These are phyloP conservation scores for Heliornis fulica DNA, from an alignment of 2,113 vertebrate species.

Conservation along the genomic window DNA sequence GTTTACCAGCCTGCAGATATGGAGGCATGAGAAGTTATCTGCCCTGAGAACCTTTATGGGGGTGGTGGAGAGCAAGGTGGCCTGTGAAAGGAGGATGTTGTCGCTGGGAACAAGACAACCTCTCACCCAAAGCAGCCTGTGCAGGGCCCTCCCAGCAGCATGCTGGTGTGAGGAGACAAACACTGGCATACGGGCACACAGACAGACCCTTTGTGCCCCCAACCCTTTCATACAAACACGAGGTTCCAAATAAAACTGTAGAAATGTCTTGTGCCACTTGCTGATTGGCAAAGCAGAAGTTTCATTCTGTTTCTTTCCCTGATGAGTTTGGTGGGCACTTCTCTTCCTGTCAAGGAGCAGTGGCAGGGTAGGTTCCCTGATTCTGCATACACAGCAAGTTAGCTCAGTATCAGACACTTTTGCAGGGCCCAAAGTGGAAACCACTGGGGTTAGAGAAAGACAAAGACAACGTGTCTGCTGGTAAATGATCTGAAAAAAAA, in stretches of 20 bases:
- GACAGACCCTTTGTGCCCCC: not conserved
- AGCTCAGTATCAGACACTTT: not conserved
- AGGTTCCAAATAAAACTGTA: not conserved
- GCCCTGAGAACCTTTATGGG: not conserved
- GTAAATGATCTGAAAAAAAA: not conserved
- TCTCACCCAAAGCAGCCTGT: not conserved
- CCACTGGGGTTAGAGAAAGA: not conserved
- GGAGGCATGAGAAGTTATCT: not conserved
- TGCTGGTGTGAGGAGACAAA: not conserved
- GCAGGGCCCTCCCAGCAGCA: not conserved
- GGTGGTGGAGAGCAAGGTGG: not conserved
- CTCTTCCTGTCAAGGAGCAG: not conserved
- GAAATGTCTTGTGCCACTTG: not conserved
- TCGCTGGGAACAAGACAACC: not conserved
- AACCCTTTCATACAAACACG: not conserved
- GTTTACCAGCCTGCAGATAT: not conserved
- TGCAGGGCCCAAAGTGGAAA: not conserved
- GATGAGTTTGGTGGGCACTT: not conserved
- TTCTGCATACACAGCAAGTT: not conserved
- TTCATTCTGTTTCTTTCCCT: not conserved
- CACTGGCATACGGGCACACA: accelerated
- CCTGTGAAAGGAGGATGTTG: not conserved
- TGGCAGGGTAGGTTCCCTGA: not conserved
- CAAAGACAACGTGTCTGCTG: not conserved
- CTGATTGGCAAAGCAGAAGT: not conserved